A percentile compares a stretch with the other conserved stretches of the same genome.
phyloP scores from a whole-genome alignment of 2,797 vertebrate species.

The Channa striata region DNA sequence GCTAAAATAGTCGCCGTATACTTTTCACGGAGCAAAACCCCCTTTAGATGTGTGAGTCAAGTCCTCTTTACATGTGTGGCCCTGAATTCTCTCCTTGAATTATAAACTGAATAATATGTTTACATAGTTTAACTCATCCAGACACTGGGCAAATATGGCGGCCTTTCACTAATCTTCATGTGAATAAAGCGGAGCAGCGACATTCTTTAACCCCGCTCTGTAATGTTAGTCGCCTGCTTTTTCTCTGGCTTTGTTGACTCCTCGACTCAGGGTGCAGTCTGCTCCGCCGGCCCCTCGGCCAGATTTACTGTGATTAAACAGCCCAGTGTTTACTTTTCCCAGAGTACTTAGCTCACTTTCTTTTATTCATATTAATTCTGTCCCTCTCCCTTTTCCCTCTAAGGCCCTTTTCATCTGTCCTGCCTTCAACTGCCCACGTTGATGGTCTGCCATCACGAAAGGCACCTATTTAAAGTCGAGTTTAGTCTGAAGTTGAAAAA shows the following conservation, averaged over 20 bases:
- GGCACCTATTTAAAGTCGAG: conserved; percentile 5
- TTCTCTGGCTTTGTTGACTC: conserved; percentile 79
- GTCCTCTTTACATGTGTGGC: conserved; percentile 41
- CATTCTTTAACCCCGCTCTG: conserved; percentile 67
- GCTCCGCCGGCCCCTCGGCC: conserved; percentile 46
- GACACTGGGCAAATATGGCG: conserved; percentile 71
- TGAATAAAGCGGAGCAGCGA: conserved; percentile 64
- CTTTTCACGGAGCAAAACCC: conserved; percentile 29
- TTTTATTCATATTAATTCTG: conserved; percentile 77
- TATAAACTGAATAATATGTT: conserved; percentile 35
- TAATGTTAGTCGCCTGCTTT: conserved; percentile 61
- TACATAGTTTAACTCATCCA: conserved; percentile 61
- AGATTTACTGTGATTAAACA: conserved; percentile 76
- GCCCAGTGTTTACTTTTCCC: conserved; percentile 85
- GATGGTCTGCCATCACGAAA: conserved; percentile 19
- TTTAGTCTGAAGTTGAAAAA: conserved; percentile 30
- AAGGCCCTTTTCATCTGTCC: conserved; percentile 31
- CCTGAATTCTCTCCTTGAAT: conserved; percentile 46
- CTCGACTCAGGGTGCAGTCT: conserved; percentile 55
- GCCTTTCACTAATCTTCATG: conserved; percentile 66
- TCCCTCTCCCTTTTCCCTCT: conserved; percentile 45
- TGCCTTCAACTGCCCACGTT: conserved; percentile 18
- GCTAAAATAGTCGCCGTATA: conserved; percentile 9
- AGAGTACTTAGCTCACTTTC: conserved; percentile 75
- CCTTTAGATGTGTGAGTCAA: conserved; percentile 17